Evolutionary conservation across 1,140 invertebrate genomes (phyloP).

Genomic region (Caenorhabditis tropicalis): DNA sequence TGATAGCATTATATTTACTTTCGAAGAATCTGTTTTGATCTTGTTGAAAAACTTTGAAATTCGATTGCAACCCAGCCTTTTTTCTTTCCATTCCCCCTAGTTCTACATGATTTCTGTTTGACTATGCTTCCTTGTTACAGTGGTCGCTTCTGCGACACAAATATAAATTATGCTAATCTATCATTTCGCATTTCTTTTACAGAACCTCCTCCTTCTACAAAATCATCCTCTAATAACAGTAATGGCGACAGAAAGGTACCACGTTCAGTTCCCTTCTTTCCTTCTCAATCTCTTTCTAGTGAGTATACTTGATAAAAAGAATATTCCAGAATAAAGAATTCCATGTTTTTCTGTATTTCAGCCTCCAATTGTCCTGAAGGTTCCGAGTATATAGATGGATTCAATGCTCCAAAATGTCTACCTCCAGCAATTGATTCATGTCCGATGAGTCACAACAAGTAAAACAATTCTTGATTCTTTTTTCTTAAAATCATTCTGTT

Average conservation of each 20-base stretch:
- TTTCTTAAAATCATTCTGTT: not conserved
- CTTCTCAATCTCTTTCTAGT: constrained; percentile 2
- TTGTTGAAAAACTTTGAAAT: too few relatives aligned
- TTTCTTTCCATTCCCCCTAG: too few relatives aligned
- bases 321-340: not conserved
- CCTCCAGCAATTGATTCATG: constrained; percentile 47
- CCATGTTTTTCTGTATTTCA: not conserved
- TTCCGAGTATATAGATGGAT: constrained; percentile 13
- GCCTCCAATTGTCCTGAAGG: constrained; percentile 26
- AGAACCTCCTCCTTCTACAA: not conserved
- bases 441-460: constrained; percentile 46
- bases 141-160: too few relatives aligned
- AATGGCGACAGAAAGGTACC: constrained; percentile 35
- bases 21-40: too few relatives aligned
- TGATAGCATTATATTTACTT: too few relatives aligned
- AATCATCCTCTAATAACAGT: constrained; percentile 21
- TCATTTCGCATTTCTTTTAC: not conserved
- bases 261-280: constrained; percentile 22
- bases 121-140: too few relatives aligned
- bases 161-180: too few relatives aligned
- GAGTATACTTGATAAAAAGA: not conserved
- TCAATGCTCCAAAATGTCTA: constrained; percentile 40
- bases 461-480: not conserved
- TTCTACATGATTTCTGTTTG: too few relatives aligned
- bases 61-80: too few relatives aligned